These are phyloP conservation scores for Platysteira castanea DNA, from an alignment of 2,113 vertebrate genomes.

Conservation along the genomic window DNA sequence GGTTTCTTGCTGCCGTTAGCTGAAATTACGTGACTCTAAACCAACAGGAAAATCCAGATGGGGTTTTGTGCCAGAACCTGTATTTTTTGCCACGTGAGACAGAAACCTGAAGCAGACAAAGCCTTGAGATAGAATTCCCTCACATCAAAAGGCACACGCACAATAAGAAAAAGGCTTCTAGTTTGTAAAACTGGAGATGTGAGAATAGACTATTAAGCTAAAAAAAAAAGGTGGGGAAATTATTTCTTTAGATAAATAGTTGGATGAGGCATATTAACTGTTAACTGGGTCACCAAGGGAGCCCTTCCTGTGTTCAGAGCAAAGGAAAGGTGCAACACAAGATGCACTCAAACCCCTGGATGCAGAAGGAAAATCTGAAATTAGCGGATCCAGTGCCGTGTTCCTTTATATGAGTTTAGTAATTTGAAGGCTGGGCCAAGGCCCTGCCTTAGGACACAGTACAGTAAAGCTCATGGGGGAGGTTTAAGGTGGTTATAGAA, in stretches of 20 bases:
- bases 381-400: rapidly evolving
- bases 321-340: neutral
- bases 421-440: neutral
- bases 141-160: neutral
- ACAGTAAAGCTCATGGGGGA: neutral
- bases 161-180: neutral
- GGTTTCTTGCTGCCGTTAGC: neutral
- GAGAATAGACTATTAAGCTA: neutral
- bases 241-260: neutral
- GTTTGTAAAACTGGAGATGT: neutral
- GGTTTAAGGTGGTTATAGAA: neutral
- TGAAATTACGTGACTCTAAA: neutral
- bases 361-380: neutral
- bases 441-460: neutral
- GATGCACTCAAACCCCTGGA: neutral
- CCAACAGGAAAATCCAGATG: neutral
- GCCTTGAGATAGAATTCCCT: neutral
- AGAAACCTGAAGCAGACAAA: neutral
- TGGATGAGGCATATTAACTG: neutral
- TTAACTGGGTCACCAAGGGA: neutral
- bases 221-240: rapidly evolving
- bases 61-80: neutral
- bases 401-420: neutral
- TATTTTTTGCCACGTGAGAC: neutral
- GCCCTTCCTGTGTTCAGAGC: neutral